Evolutionary conservation across 2,113 vertebrate species (phyloP).

Genomic region (Ia io): DNA sequence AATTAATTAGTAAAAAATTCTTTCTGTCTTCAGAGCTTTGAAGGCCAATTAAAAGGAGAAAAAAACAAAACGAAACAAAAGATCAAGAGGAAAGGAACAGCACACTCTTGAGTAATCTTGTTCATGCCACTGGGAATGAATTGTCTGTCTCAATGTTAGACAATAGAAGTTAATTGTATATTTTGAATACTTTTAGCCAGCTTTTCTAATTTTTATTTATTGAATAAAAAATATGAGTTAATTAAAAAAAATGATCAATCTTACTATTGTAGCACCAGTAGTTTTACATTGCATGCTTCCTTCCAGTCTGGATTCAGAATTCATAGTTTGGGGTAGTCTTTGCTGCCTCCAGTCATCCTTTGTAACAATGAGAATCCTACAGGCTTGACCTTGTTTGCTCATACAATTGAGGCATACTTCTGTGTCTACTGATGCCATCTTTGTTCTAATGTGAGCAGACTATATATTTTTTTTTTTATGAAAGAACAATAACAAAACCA

Average conservation of each 20-base stretch:
- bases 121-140: not conserved
- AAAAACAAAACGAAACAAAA: not conserved
- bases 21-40: not conserved
- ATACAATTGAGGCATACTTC: not conserved
- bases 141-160: not conserved
- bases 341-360: not conserved
- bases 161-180: not conserved
- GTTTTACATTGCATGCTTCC: not conserved
- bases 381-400: not conserved
- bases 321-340: not conserved
- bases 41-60: not conserved
- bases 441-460: not conserved
- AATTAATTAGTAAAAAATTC: constrained; percentile 17
- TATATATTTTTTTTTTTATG: not conserved
- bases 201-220: constrained; percentile 4
- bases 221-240: not conserved
- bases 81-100: not conserved
- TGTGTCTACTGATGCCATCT: not conserved
- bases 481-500: not conserved
- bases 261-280: not conserved
- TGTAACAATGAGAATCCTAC: not conserved
- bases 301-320: not conserved
- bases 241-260: not conserved
- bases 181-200: not conserved
- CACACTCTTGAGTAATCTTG: not conserved